Evolutionary conservation across 2,113 vertebrate species (phyloP), one percentile per base, ranked within the genome.

Genomic region (Oplegnathus fasciatus): DNA sequence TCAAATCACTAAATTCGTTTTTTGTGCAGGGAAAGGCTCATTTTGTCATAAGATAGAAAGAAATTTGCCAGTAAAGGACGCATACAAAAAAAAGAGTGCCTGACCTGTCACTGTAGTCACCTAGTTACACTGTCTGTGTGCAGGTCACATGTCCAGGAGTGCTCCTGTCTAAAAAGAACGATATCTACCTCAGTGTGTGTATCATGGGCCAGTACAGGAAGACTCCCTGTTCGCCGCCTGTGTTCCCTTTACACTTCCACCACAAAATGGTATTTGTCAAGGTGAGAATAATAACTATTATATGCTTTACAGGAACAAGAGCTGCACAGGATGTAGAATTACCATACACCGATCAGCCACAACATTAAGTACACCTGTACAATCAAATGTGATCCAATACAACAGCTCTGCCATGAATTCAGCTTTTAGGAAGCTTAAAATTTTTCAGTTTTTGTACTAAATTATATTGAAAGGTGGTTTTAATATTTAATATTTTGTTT

Each of bases 61-160:
- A 18, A 50, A 79, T 28, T 7, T 32, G 9, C 9, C 13, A 20
- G 5, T 55, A 6, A 42, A 52, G 9, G 17, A 72, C 6, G 24
- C 2, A 6, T 13, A 34, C 6, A 64, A 28, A 44, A 54, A 30
- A 13, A 26, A 26, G 6, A 1, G 22, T 48, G 20, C 15, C 5
- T 66, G 60, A 15, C 2, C 13, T 50, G 15, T 71, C 6, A 54
- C 18, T 57, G 4, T 20, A 14, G 18, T 62, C 22, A 10, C n/a
- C 28, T 61, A 3, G 18, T 34, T 46, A 5, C 77, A 44, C 20
- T 95, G 62, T 89, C 54, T 75, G 28, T 83, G 50, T 94, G 17
- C 90, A 99, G 98, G 90, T 99, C 90, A 97, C 96, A 81, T 99
- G 97, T 91, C 98, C 97, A 1, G 98, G 97, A 80, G 95, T 97